These are phyloP conservation scores for Osmerus mordax DNA, from an alignment of 2,113 vertebrate species.

Conservation along the genomic window DNA sequence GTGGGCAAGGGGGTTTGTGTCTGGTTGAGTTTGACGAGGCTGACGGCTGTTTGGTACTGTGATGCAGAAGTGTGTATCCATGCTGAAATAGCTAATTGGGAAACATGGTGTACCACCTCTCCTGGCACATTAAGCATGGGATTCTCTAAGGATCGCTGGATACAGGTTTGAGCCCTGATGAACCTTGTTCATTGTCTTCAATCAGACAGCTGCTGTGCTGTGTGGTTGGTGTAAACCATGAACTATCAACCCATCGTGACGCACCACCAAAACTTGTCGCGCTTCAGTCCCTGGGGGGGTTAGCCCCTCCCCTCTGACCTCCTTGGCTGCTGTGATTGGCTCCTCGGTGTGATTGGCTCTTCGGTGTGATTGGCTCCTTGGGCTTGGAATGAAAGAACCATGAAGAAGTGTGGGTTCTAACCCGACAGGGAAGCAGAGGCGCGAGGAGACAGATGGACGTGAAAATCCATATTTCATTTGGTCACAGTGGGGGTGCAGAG, in stretches of 20 bases:
- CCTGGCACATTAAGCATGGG: constrained; percentile 44
- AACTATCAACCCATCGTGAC: constrained; percentile 21
- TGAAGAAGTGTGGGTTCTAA: constrained; percentile 56
- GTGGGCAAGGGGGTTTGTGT: not conserved
- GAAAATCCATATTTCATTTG: constrained; percentile 76
- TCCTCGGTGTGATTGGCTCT: constrained; percentile 26
- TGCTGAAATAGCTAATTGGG: constrained; percentile 67
- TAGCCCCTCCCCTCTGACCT: not conserved
- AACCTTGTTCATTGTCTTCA: constrained; percentile 9
- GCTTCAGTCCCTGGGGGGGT: constrained; percentile 26
- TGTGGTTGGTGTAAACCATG: constrained; percentile 15
- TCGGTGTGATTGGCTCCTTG: constrained; percentile 41
- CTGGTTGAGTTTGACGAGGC: not conserved
- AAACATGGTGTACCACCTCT: constrained; percentile 54
- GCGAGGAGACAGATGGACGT: constrained; percentile 67
- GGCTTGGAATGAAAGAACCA: constrained; percentile 56
- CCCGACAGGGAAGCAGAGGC: constrained; percentile 65
- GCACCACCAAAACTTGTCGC: constrained; percentile 11
- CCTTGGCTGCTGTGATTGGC: constrained; percentile 4
- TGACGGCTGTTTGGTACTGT: constrained; percentile 15
- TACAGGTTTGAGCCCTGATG: constrained; percentile 41
- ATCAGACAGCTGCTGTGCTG: not conserved
- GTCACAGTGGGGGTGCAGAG: constrained; percentile 35
- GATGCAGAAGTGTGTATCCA: constrained; percentile 56
- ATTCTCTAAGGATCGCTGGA: constrained; percentile 55